Evolutionary conservation across 2,888 invertebrate genomes (phyloP).

Genomic region (Bursaphelenchus okinawaensis): DNA sequence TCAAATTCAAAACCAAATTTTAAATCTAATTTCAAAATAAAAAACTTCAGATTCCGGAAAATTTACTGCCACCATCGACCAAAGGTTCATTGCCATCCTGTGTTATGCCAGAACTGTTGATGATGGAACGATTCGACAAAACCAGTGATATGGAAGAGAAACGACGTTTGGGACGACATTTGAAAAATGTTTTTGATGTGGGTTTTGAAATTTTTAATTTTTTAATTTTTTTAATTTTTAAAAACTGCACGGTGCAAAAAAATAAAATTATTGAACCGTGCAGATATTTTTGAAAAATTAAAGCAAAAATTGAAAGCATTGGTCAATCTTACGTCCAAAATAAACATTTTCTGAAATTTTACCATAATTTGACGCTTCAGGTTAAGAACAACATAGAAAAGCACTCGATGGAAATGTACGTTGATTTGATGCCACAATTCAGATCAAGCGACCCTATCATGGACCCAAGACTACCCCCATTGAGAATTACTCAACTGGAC

Average conservation of each 20-base stretch:
- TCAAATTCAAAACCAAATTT: not conserved
- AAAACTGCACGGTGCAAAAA: no score
- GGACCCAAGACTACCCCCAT: slow-evolving; percentile 15
- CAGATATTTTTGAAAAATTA: no score
- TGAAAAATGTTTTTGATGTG: not conserved
- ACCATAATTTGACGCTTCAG: no score
- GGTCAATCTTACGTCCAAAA: no score
- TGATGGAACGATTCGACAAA: not conserved
- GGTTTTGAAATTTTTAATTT: no score
- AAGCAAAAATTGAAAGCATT: no score
- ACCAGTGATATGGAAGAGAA: not conserved
- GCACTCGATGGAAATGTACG: not conserved
- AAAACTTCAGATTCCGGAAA: not conserved
- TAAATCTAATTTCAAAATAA: not conserved
- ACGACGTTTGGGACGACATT: not conserved
- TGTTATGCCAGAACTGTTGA: not conserved
- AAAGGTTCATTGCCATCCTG: not conserved
- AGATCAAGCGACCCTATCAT: not conserved
- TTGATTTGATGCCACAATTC: not conserved
- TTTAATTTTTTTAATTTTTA: no score
- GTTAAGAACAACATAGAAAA: not conserved
- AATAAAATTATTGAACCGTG: no score
- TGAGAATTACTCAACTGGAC: slow-evolving; percentile 39
- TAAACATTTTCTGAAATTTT: no score
- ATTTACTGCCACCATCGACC: no score